Evolutionary conservation across 2,888 invertebrate species (phyloP).

Genomic region (Leptopilina drosophilae): DNA sequence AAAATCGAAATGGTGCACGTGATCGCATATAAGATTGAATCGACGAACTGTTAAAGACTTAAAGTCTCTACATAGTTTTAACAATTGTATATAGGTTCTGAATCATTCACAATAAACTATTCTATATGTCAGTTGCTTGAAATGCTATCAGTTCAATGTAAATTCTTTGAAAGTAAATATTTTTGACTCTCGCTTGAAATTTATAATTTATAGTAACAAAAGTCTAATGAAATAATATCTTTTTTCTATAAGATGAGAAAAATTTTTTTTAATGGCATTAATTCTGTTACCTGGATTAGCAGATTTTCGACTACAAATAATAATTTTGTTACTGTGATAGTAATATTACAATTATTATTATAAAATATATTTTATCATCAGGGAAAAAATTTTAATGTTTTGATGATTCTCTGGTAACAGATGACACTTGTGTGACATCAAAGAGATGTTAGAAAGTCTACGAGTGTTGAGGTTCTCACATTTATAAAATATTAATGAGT

Average conservation of each 20-base stretch:
- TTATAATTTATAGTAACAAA: no score
- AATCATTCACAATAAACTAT: constrained; percentile 32
- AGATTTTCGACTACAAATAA: no score
- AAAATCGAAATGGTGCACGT: constrained; percentile 33
- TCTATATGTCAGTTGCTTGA: neutral
- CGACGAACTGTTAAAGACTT: neutral
- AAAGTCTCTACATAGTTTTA: constrained; percentile 23
- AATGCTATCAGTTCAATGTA: neutral
- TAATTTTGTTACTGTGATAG: no score
- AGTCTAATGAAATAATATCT: no score
- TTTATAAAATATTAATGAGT: constrained; percentile 71
- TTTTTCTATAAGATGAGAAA: no score
- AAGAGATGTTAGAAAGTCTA: constrained; percentile 37
- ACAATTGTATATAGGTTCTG: neutral
- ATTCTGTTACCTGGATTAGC: no score
- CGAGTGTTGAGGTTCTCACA: constrained; percentile 69
- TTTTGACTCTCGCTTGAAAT: no score
- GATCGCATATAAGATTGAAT: neutral
- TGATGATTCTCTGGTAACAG: neutral
- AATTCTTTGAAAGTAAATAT: no score
- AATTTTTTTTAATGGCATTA: no score
- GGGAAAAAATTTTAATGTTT: no score
- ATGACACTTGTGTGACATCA: neutral
- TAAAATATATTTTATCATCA: no score
- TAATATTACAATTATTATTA: no score